Conservation (phyloP, 23 tunicate species). For the Halocynthia aurantium region DNA sequence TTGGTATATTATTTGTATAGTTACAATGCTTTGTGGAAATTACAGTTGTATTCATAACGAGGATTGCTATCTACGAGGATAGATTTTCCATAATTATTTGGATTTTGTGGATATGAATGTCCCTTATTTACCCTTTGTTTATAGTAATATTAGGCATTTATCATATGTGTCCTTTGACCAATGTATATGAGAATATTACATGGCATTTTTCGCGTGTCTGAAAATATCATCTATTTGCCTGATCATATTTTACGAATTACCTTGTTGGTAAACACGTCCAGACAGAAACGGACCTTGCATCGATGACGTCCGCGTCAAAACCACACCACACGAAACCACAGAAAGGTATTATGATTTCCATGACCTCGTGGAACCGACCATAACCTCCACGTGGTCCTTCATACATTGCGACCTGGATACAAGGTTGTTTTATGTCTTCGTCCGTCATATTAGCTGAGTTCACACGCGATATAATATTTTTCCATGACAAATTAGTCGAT, state of each 20-base stretch:
- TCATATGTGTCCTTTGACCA: too few species aligned
- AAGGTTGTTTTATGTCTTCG: conserved; percentile 40
- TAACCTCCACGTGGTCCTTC: conserved; percentile 34
- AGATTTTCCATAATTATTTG: too few species aligned
- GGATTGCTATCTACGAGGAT: too few species aligned
- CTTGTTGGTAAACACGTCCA: conserved; percentile 62
- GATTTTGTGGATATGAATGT: too few species aligned
- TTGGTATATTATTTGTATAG: too few species aligned
- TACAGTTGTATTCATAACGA: too few species aligned
- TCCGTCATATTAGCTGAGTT: conserved; percentile 6
- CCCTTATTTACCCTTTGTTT: too few species aligned
- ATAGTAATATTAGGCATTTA: too few species aligned
- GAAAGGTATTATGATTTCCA: conserved; percentile 33
- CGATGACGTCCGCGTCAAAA: conserved; percentile 25
- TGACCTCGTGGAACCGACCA: conserved; percentile 38
- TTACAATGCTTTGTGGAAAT: too few species aligned
- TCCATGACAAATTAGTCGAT: neutral
- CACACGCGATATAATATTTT: neutral
- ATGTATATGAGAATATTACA: too few species aligned
- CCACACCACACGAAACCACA: conserved; percentile 71
- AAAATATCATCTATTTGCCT: too few species aligned
- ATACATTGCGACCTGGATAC: conserved; percentile 56
- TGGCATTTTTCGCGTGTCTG: too few species aligned
- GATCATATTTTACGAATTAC: conserved; percentile 5
- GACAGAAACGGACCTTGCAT: conserved; percentile 13